phyloP scores from a whole-genome alignment of 2,113 vertebrate genomes.

The Dipodomys spectabilis region DNA sequence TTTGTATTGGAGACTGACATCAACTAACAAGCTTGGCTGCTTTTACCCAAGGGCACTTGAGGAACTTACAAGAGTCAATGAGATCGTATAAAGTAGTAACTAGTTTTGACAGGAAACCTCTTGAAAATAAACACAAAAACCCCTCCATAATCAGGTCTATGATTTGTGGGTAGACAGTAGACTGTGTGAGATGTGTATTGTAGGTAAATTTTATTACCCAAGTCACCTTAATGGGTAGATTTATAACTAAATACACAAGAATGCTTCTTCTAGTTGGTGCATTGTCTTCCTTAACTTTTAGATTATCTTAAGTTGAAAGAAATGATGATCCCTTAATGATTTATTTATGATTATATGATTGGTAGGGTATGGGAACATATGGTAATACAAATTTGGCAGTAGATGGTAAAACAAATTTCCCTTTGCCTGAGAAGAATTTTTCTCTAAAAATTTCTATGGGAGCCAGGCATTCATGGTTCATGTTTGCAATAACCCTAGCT shows the following conservation, averaged over 20 bases:
- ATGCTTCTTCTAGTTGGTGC: neutral
- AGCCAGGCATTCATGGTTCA: no score
- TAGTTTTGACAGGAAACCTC: conserved; percentile 34
- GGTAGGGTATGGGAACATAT: neutral
- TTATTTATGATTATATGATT: conserved; percentile 32
- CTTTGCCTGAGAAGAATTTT: neutral
- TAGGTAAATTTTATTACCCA: neutral
- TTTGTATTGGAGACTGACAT: conserved; percentile 22
- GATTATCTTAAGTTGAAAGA: conserved; percentile 62
- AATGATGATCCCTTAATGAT: conserved; percentile 57
- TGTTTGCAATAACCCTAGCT: no score
- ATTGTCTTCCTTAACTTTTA: neutral
- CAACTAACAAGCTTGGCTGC: neutral
- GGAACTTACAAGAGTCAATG: neutral
- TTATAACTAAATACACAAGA: neutral
- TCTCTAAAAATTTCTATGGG: neutral
- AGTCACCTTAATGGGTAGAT: neutral
- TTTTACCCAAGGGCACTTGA: neutral
- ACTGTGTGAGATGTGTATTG: neutral
- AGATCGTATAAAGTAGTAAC: conserved; percentile 30
- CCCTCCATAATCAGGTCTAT: neutral
- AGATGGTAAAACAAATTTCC: neutral
- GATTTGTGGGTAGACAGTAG: conserved; percentile 23
- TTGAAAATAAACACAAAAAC: neutral
- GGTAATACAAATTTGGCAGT: neutral